Base-by-base conservation (phyloP, 2,797 vertebrate genomes). In the Sparus aurata region DNA sequence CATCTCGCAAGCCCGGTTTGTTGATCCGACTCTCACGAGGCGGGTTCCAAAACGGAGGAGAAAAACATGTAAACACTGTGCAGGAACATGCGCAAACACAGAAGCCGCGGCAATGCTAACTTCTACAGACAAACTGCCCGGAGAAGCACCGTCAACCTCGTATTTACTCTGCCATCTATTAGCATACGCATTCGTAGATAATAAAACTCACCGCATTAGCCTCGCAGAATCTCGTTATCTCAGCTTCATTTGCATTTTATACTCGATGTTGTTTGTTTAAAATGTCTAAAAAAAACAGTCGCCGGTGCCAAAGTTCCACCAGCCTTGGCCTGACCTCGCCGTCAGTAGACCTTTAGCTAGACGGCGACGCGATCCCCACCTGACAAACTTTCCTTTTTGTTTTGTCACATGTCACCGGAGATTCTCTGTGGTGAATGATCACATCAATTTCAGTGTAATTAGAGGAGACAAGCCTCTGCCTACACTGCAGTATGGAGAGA, bases 381-480 rank as follows among this genome's bases (percentile, higher is more conserved):
- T 75, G 63, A 76, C 71, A 75, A 88, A 89, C 69, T 80, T 88
- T 73, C 73, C 41, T 69, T 80, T 80, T 83, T 76, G 80, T 90
- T 90, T 86, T 89, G 91, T 89, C 91, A 91, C 69, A 85, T 86
- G 87, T 91, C 90, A 83, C 70, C 77, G 77, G 87, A 80, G 84
- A 89, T 87, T 86, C 71, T 87, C 73, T 62, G 83, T 75, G 70
- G 77, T 79, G 88, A 92, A 89, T 84, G 87, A 93, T 93, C 84
- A 77, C 88, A 82, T 92, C 80, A 73, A 89, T 88, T 86, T 77
- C 86, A 83, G 27, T 64, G 66, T 93, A 92, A 93, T 92, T 78
- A 89, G 85, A 88, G 66, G 87, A 90, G 92, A 92, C 92, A 92
- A 85, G 88, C 73, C 87, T 66, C 80, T 87, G 87, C 87, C 86